phyloP scores from a whole-genome alignment of 2,797 vertebrate genomes.

The Paguma larvata region DNA sequence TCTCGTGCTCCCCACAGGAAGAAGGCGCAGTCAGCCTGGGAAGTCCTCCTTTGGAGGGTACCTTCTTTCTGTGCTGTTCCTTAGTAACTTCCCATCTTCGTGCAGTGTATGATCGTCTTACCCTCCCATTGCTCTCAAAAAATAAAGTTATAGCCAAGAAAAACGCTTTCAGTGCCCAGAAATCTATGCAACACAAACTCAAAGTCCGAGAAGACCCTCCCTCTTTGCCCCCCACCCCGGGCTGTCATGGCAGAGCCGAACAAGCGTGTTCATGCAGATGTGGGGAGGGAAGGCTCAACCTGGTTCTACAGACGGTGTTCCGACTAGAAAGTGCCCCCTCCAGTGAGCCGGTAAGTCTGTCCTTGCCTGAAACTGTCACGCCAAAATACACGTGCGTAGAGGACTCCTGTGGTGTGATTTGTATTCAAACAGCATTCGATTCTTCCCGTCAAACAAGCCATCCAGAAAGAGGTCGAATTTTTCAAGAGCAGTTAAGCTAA shows the following conservation, averaged over 20 bases:
- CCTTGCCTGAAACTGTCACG: not conserved
- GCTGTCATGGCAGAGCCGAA: not conserved
- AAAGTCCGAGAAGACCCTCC: not conserved
- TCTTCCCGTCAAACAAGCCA: not conserved
- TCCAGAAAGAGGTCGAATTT: not conserved
- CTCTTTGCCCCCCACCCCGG: not conserved
- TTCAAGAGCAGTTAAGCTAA: not conserved
- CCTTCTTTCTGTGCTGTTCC: not conserved
- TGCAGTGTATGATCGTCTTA: not conserved
- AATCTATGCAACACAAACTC: not conserved
- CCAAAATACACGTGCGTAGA: not conserved
- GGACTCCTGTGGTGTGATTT: not conserved
- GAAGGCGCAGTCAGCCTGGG: too few relatives aligned
- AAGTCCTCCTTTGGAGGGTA: not conserved
- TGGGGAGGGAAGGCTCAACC: accelerated
- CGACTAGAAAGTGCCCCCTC: not conserved
- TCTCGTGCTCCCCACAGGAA: not conserved
- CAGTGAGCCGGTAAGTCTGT: not conserved
- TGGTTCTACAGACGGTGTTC: accelerated
- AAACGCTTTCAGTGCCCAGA: not conserved
- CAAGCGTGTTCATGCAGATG: not conserved
- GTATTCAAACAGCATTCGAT: not conserved
- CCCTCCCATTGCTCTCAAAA: not conserved
- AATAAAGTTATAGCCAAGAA: not conserved
- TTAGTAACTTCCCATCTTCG: not conserved